phyloP scores from a whole-genome alignment of 1,140 invertebrate genomes.

The Drosophila nigrodunni region DNA sequence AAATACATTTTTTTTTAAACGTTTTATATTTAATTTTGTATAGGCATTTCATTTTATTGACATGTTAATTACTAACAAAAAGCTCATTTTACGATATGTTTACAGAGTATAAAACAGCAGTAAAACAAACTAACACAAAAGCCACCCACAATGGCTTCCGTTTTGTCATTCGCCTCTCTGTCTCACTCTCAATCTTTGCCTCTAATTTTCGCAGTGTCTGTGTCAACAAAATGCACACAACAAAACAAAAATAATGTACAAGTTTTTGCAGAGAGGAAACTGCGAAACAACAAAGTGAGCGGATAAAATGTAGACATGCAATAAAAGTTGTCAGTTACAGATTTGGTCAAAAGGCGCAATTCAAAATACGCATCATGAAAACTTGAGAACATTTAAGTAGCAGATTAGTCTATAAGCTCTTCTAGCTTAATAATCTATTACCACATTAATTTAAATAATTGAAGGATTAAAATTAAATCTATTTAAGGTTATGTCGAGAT shows the following conservation, averaged over 20 bases:
- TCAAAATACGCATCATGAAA: background rate
- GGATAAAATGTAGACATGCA: constrained; percentile 22
- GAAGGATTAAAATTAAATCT: background rate
- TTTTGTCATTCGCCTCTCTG: constrained; percentile 27
- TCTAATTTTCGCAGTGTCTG: constrained; percentile 11
- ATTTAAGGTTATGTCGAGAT: no score
- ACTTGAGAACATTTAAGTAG: background rate
- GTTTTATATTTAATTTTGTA: background rate
- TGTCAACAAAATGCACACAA: constrained; percentile 38
- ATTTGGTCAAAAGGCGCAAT: constrained; percentile 1
- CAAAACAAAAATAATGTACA: constrained; percentile 52
- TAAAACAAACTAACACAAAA: constrained; percentile 28
- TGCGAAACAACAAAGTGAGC: constrained; percentile 12
- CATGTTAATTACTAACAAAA: no score
- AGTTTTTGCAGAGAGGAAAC: constrained; percentile 36
- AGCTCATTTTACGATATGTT: background rate
- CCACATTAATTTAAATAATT: no score
- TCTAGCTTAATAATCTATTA: background rate
- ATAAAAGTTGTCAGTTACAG: constrained; percentile 36
- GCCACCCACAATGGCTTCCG: constrained; percentile 47
- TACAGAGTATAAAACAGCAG: constrained; percentile 18
- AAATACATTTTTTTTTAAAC: no score
- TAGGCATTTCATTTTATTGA: background rate
- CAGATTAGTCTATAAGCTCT: background rate
- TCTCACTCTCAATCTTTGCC: background rate